phyloP scores from a whole-genome alignment of 2,888 invertebrate genomes.

The Cephus nigrinus region DNA sequence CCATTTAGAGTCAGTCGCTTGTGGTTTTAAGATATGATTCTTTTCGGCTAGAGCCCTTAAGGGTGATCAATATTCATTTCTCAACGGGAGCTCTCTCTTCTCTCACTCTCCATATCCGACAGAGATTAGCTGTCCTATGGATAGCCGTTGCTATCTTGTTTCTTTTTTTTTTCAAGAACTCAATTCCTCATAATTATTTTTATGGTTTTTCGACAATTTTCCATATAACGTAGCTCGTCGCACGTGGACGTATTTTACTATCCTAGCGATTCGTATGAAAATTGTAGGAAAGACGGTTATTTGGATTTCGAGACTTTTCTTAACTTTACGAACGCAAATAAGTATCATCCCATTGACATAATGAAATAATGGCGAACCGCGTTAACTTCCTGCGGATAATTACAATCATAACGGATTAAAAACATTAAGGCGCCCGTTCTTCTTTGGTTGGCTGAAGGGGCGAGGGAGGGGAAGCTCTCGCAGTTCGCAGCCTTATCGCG shows the following conservation, averaged over 20 bases:
- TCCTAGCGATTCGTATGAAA: too few species aligned
- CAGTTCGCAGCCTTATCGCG: constrained; percentile 35
- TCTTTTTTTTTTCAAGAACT: constrained; percentile 12
- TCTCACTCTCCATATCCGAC: neutral
- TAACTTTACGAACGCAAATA: too few species aligned
- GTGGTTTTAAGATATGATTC: constrained; percentile 65
- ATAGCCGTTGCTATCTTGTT: constrained; percentile 36
- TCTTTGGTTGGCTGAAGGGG: constrained; percentile 7
- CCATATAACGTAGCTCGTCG: neutral
- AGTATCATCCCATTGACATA: too few species aligned
- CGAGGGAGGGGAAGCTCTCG: neutral
- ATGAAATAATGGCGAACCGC: neutral
- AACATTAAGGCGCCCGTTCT: constrained; percentile 12
- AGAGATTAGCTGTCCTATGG: constrained; percentile 45
- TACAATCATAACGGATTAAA: constrained; percentile 5
- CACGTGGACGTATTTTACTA: neutral
- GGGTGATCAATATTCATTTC: constrained; percentile 64
- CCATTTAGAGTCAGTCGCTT: constrained; percentile 60
- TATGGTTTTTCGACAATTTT: neutral
- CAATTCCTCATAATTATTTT: constrained; percentile 10
- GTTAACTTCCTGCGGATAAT: neutral
- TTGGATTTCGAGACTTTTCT: too few species aligned
- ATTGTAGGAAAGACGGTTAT: too few species aligned
- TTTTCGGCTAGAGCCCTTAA: constrained; percentile 36
- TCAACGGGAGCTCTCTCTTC: constrained; percentile 18